Evolutionary conservation across 2,888 invertebrate species (phyloP).

Genomic region (Trissolcus brochymenae): DNA sequence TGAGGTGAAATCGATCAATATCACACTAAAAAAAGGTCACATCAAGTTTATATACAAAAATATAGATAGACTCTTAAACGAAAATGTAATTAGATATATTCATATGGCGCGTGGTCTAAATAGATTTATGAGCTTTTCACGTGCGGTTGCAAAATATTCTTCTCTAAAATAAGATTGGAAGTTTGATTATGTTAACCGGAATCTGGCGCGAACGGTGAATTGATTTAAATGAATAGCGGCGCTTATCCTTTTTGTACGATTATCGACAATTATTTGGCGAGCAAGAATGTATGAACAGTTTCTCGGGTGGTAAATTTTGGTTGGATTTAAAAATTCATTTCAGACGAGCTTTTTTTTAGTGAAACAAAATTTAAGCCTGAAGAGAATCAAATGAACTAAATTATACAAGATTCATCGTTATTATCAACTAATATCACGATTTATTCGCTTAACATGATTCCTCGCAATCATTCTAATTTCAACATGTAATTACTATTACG

Average conservation of each 20-base stretch:
- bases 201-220: constrained; percentile 14
- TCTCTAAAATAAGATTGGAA: constrained; percentile 37
- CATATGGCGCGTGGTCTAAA: constrained; percentile 9
- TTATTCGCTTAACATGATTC: constrained; percentile 39
- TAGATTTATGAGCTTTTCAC: constrained; percentile 50
- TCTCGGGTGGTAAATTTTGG: too few species aligned
- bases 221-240: constrained; percentile 23
- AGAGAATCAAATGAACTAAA: constrained; percentile 3
- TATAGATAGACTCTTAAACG: too few species aligned
- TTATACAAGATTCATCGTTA: not conserved
- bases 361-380: not conserved
- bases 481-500: constrained; percentile 46
- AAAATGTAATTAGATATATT: constrained; percentile 2
- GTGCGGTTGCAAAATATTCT: constrained; percentile 37
- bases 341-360: too few species aligned
- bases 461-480: constrained; percentile 40
- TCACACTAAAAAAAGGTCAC: too few species aligned
- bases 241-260: constrained; percentile 1
- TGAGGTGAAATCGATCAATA: not conserved
- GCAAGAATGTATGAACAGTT: not conserved
- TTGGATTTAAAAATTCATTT: too few species aligned
- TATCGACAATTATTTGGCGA: not conserved
- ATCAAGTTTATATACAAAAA: too few species aligned
- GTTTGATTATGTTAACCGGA: constrained; percentile 38
- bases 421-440: constrained; percentile 21